These are phyloP conservation scores for Coilia nasus DNA, from an alignment of 2,797 vertebrate genomes.

Conservation along the genomic window DNA sequence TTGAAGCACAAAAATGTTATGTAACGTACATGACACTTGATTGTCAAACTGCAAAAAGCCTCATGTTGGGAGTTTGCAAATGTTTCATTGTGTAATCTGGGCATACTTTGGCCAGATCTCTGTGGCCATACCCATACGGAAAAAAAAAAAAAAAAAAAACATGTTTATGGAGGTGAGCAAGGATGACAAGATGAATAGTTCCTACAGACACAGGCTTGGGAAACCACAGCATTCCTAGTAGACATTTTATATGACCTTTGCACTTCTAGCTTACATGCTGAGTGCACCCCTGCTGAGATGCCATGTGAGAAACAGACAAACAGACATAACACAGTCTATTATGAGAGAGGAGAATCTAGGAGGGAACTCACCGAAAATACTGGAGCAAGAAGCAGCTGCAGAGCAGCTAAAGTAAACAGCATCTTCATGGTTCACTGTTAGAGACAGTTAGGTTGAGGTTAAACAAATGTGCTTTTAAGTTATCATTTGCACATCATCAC, in stretches of 20 bases:
- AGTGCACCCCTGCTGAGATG: constrained; percentile 2
- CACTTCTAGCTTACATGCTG: neutral
- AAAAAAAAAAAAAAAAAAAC: neutral
- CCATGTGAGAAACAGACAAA: neutral
- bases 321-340: neutral
- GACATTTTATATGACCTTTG: constrained; percentile 7
- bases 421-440: constrained; percentile 60
- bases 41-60: neutral
- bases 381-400: constrained; percentile 72
- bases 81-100: neutral
- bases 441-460: neutral
- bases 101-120: neutral
- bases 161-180: neutral
- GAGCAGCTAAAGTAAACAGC: constrained; percentile 62
- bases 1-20: neutral
- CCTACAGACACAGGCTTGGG: neutral
- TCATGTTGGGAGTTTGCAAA: neutral
- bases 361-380: constrained; percentile 66
- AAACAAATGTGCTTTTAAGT: no score
- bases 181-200: neutral
- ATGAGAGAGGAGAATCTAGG: neutral
- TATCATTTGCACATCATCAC: no score
- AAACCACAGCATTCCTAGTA: neutral
- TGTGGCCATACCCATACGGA: neutral
- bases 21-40: neutral